These are phyloP conservation scores for Plecotus auritus DNA, from an alignment of 2,113 vertebrate genomes.

Conservation along the genomic window DNA sequence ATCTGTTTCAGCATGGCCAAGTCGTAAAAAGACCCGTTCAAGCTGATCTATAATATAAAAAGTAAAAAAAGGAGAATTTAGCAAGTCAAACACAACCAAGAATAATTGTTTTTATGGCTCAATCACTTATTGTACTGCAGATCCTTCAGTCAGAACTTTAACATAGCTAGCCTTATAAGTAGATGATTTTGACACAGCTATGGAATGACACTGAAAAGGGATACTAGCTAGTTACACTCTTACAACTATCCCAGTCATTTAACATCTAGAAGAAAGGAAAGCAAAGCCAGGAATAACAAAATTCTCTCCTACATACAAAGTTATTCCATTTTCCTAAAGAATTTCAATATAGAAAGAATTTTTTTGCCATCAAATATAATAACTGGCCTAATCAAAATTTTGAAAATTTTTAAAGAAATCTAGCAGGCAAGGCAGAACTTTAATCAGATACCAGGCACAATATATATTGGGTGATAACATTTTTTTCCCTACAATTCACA, in stretches of 20 bases:
- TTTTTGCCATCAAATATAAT: no score
- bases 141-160: neutral
- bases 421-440: neutral
- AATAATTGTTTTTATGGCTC: neutral
- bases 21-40: constrained; percentile 97
- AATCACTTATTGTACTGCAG: neutral
- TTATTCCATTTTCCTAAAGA: neutral
- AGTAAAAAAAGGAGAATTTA: constrained; percentile 52
- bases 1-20: constrained; percentile 98
- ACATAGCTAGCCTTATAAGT: neutral
- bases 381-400: no score
- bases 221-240: neutral
- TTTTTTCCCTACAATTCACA: neutral
- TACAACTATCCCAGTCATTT: neutral
- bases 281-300: neutral
- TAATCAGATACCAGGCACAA: neutral
- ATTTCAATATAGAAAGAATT: neutral
- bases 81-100: constrained; percentile 41
- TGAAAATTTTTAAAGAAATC: neutral
- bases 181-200: neutral
- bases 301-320: neutral
- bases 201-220: neutral
- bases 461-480: neutral
- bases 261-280: neutral
- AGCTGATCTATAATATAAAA: constrained; percentile 89